Evolutionary conservation across 2,113 vertebrate genomes (phyloP).

Genomic region (Heterotis niloticus): DNA sequence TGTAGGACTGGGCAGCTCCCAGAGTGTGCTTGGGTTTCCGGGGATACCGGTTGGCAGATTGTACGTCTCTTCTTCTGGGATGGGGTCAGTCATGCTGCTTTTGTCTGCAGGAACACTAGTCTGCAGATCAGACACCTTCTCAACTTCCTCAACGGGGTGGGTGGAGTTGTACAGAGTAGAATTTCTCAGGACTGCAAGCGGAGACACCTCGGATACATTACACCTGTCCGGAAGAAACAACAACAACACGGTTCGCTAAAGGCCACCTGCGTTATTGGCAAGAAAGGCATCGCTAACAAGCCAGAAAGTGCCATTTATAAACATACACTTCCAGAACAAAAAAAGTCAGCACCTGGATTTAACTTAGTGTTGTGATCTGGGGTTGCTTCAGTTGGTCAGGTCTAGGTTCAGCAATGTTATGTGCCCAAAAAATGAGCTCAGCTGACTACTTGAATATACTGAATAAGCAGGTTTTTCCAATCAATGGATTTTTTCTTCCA

Average conservation of each 20-base stretch:
- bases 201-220: constrained; percentile 47
- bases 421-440: too few species aligned
- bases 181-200: constrained; percentile 52
- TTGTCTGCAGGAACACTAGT: constrained; percentile 20
- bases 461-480: too few species aligned
- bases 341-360: too few species aligned
- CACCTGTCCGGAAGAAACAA: constrained; percentile 51
- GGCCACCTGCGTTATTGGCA: neutral
- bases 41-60: neutral
- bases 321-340: too few species aligned
- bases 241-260: neutral
- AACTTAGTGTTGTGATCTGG: too few species aligned
- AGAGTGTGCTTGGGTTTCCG: neutral
- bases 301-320: neutral
- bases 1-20: neutral
- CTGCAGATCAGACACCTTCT: neutral
- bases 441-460: too few species aligned
- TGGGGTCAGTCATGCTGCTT: neutral
- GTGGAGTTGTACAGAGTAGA: constrained; percentile 45
- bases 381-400: too few species aligned
- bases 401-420: too few species aligned
- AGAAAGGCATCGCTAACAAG: neutral
- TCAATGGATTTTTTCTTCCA: too few species aligned
- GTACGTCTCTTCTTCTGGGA: too few species aligned
- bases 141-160: constrained; percentile 12